These are phyloP conservation scores for Dipodomys spectabilis DNA, from an alignment of 2,113 vertebrate genomes.

Conservation along the genomic window DNA sequence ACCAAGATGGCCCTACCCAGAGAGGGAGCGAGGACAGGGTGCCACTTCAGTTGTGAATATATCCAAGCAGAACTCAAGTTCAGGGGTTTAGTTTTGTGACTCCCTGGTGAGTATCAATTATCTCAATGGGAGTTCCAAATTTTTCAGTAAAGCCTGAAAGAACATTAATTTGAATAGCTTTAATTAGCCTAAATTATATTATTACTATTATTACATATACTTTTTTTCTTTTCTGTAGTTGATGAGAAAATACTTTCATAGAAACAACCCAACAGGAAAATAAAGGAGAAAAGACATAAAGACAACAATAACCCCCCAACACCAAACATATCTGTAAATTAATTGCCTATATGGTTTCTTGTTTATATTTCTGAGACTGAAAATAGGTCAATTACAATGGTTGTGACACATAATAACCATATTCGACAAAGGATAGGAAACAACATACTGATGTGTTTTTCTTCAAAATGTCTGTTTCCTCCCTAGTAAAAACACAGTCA, in stretches of 20 bases:
- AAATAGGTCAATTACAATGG: not conserved
- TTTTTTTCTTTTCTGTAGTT: not conserved
- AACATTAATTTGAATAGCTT: conserved; percentile 72
- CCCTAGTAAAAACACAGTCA: not conserved
- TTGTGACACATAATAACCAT: not conserved
- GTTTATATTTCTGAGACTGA: not conserved
- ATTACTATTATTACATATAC: conserved; percentile 53
- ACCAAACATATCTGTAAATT: not conserved
- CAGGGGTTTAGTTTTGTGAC: not conserved
- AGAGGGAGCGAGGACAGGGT: not conserved
- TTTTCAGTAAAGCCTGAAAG: conserved; percentile 54
- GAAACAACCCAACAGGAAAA: conserved; percentile 21
- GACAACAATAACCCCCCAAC: not conserved
- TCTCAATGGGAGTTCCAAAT: conserved; percentile 52
- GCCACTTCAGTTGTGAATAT: not conserved
- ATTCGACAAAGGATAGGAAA: not conserved
- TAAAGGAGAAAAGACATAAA: not conserved
- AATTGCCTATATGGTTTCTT: not conserved
- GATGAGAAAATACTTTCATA: conserved; percentile 32
- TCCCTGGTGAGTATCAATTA: conserved; percentile 43
- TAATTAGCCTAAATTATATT: conserved; percentile 68
- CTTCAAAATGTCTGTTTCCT: conserved; percentile 32
- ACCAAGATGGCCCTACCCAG: not conserved
- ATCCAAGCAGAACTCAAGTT: not conserved
- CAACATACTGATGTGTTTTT: conserved; percentile 13